Percentiles rank a stretch among this genome's conserved stretches.
phyloP scores from a whole-genome alignment of 2,113 vertebrate species.

The Candoia aspera region DNA sequence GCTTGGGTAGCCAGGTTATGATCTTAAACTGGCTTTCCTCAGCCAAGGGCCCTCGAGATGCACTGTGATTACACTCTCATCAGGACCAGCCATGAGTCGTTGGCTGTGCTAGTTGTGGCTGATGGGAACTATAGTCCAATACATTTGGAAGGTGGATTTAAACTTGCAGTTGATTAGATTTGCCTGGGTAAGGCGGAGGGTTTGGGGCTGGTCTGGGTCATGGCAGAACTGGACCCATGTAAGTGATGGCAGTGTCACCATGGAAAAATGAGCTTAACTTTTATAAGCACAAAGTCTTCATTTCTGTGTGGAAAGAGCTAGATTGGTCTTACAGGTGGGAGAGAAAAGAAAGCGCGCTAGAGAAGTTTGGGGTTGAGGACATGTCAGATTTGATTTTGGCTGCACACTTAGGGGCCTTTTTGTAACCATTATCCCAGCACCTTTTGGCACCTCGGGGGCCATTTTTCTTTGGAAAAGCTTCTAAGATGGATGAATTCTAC shows the following conservation, averaged over 20 bases:
- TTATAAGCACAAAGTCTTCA: background rate
- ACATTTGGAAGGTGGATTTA: background rate
- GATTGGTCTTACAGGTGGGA: background rate
- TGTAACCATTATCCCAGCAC: background rate
- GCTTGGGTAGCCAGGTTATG: background rate
- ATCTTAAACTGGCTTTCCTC: background rate
- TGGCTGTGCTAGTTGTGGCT: background rate
- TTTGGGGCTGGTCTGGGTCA: background rate
- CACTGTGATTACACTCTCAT: background rate
- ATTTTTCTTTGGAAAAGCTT: background rate
- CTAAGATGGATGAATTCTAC: background rate
- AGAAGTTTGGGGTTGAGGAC: background rate
- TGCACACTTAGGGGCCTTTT: background rate
- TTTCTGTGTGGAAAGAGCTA: background rate
- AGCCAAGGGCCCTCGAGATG: background rate
- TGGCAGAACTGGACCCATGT: background rate
- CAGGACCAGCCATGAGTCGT: background rate
- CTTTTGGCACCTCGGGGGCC: background rate
- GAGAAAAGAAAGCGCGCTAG: background rate
- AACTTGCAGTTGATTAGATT: background rate
- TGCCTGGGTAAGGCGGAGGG: background rate
- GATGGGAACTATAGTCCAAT: background rate
- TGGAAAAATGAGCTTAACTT: background rate
- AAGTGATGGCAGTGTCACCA: background rate
- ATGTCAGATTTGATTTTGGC: background rate